phyloP scores from a whole-genome alignment of 2,888 invertebrate species.

The Tortricodes alternella region DNA sequence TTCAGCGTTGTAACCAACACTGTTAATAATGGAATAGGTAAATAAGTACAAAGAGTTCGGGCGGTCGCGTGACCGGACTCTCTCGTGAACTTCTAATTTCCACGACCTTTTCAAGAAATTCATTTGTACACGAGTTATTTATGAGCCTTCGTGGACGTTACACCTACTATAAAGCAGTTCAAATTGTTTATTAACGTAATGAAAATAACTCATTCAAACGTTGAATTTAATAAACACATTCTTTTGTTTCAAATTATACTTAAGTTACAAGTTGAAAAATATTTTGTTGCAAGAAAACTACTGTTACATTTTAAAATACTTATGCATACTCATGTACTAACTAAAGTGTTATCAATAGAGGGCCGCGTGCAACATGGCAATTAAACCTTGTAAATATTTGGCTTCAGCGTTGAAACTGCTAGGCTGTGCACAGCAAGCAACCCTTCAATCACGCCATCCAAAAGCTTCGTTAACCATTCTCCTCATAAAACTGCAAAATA shows the following conservation, averaged over 20 bases:
- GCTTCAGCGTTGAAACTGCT: constrained; percentile 44
- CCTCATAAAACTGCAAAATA: background rate
- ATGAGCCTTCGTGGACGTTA: constrained; percentile 63
- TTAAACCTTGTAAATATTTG: constrained; percentile 52
- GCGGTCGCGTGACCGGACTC: constrained; percentile 70
- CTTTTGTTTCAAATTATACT: constrained; percentile 13
- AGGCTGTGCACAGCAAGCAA: constrained; percentile 39
- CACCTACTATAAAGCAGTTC: constrained; percentile 53
- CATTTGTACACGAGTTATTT: constrained; percentile 67
- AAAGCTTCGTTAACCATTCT: background rate
- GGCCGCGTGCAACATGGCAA: constrained; percentile 40
- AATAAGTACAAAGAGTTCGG: constrained; percentile 62
- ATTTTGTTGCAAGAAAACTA: background rate
- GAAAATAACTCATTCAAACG: constrained; percentile 39
- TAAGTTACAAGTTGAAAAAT: background rate
- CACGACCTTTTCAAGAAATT: constrained; percentile 80
- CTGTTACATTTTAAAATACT: constrained; percentile 20
- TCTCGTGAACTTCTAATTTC: constrained; percentile 76
- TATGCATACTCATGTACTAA: constrained; percentile 35
- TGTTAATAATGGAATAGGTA: constrained; percentile 58
- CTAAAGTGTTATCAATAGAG: constrained; percentile 46
- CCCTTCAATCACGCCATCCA: constrained; percentile 16
- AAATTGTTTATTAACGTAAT: constrained; percentile 55
- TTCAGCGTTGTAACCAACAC: constrained; percentile 43
- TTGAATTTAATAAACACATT: constrained; percentile 14